Conservation (phyloP, 1,140 invertebrate genomes). For the Sinonovacula constricta region DNA sequence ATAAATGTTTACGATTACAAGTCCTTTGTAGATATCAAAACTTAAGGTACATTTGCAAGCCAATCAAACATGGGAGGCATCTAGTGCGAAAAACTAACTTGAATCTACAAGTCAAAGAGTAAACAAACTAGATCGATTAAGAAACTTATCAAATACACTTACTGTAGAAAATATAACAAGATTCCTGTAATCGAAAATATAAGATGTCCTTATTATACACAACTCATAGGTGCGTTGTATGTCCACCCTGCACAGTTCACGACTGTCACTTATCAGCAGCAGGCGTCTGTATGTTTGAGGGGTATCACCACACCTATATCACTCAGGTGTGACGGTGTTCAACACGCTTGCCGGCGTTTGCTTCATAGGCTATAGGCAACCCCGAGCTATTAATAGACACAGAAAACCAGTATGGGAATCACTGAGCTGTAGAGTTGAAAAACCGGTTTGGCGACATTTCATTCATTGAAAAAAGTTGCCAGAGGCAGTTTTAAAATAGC, state of each 20-base stretch:
- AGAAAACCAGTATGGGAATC: constrained; percentile 8
- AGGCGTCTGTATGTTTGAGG: constrained; percentile 8
- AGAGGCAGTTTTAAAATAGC: background rate
- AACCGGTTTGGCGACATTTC: constrained; percentile 48
- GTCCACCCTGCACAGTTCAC: no score
- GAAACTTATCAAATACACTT: background rate
- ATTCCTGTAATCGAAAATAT: constrained; percentile 20
- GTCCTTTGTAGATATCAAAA: no score
- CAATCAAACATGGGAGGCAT: no score
- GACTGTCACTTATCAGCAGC: no score
- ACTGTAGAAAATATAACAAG: background rate
- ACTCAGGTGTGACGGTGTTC: constrained; percentile 14
- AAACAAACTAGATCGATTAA: background rate
- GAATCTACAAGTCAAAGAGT: no score
- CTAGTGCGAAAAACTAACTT: no score
- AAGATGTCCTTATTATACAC: background rate
- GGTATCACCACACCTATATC: constrained; percentile 49
- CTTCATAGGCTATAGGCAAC: constrained; percentile 2
- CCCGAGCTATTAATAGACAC: constrained; percentile 20
- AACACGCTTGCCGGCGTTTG: constrained; percentile 21
- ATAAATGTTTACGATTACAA: no score
- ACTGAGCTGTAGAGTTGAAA: constrained; percentile 34
- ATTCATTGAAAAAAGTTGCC: constrained; percentile 4
- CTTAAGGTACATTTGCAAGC: no score
- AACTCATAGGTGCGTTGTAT: constrained; percentile 4